A percentile compares a stretch with the other conserved stretches of the same genome.
Evolutionary conservation across 2,888 invertebrate species (phyloP).

Genomic region (Polyploca ridens): DNA sequence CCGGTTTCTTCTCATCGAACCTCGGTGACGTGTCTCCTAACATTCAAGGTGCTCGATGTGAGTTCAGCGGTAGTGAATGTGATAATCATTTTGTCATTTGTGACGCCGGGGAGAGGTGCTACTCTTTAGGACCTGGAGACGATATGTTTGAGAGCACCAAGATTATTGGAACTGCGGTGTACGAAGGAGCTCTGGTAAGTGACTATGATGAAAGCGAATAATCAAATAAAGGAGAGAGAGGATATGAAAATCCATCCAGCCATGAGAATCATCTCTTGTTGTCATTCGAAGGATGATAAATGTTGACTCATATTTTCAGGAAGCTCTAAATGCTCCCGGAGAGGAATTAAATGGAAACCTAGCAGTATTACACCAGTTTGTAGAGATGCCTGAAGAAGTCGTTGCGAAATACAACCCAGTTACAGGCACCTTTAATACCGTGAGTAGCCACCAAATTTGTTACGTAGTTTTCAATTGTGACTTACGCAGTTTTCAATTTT

Average conservation of each 20-base stretch:
- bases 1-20: conserved; percentile 92
- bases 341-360: conserved; percentile 87
- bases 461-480: too few relatives aligned
- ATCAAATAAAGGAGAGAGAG: too few relatives aligned
- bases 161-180: conserved; percentile 90
- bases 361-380: conserved; percentile 88
- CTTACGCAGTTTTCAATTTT: too few relatives aligned
- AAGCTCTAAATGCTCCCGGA: conserved; percentile 75
- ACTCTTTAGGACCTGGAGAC: conserved; percentile 90
- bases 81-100: conserved; percentile 88
- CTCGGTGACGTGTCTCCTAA: conserved; percentile 95
- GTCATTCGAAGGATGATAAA: too few relatives aligned
- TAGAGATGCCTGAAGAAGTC: conserved; percentile 88
- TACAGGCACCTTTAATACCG: conserved; percentile 54
- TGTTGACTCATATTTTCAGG: conserved; percentile 64
- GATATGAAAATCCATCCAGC: too few relatives aligned
- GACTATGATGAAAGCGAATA: background rate
- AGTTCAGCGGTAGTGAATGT: conserved; percentile 88
- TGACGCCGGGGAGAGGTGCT: conserved; percentile 85
- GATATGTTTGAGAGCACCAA: conserved; percentile 93
- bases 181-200: conserved; percentile 85
- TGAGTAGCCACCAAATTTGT: conserved; percentile 48
- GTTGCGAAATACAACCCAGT: conserved; percentile 72
- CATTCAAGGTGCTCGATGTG: conserved; percentile 88
- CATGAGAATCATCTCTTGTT: too few relatives aligned